Base-by-base conservation (phyloP, 2,888 invertebrate genomes). In the Diogma glabrata region DNA sequence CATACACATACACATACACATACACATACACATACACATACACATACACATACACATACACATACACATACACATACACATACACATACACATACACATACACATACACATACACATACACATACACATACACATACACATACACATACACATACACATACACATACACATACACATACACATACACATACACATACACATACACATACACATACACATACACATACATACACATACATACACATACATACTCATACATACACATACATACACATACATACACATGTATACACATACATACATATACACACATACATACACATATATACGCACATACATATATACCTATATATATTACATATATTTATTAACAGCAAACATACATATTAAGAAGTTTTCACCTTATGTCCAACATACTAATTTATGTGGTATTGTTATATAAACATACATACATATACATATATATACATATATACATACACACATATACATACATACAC, bases 321-420 rank as follows among this genome's bases (percentile, higher is more conserved):
- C 17, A 47, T 47, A 47, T 20, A 47, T 20, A 47, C 17, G 17
- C n/a, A 47, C 17, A 47, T 47, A 47, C 17, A 20, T 47, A 47
- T 47, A 47, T 47, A 47, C 17, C 9, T 47, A 47, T 47, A 47
- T 47, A 47, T 47, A 47, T 47, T 47, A 47, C 17, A 19, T 47
- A 47, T 47, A 47, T 47, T 12, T 47, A 47, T 47, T 12, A 12
- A 47, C 17, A 47, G n/a, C n/a, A n/a, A n/a, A n/a, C n/a, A n/a
- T n/a, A n/a, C n/a, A n/a, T n/a, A n/a, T n/a, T n/a, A n/a, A n/a
- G n/a, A n/a, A n/a, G n/a, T n/a, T n/a, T n/a, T n/a, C n/a, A n/a
- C n/a, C n/a, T n/a, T n/a, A n/a, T n/a, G n/a, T n/a, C n/a, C n/a
- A n/a, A n/a, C n/a, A n/a, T n/a, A n/a, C n/a, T n/a, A n/a, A n/a